Evolutionary conservation across 1,140 invertebrate genomes (phyloP), one percentile per base, ranked within the genome.

Genomic region (Carposina sasakii): DNA sequence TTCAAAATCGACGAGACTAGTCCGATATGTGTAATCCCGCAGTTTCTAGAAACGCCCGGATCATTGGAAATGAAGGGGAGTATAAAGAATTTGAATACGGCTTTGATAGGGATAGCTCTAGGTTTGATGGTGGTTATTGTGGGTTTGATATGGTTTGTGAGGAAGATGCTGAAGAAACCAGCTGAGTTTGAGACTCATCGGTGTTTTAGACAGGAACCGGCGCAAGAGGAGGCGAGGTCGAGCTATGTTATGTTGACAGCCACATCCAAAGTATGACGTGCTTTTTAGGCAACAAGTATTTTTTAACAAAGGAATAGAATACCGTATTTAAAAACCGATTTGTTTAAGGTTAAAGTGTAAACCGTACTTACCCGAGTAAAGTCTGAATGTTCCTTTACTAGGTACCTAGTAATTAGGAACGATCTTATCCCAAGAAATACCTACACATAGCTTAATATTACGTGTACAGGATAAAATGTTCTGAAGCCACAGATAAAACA

Each of bases 191-290:
- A 76, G 16, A 45, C 76, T 0, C 88, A 88, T 52, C 86, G 88
- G 58, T 89, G 87, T 58, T 89, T 89, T 55, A 74, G 88, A 31
- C 83, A 85, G 21, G 82, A 85, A 23, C 83, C 85, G 2, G 76
- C 61, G 55, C 76, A 55, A 60, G 87, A 75, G 48, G 81, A 77
- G 63, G 75, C 66, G 45, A 86, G 70, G 75, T 85, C 87, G 16
- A 85, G 85, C 70, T 90, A 90, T 53, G 87, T 89, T 2, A 89
- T 89, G 81, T 63, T 90, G 44, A 88, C 89, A 51, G 89, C 88
- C 6, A 90, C 89, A 17, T 89, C 89, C 20, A 89, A 89, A 71
- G 74, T 88, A 46, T 81, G n/a, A n/a, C n/a, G n/a, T n/a, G n/a
- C n/a, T n/a, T n/a, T n/a, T n/a, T n/a, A n/a, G n/a, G n/a, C n/a